Evolutionary conservation across 2,888 invertebrate genomes (phyloP), one percentile per base, ranked within the genome.

Genomic region (Lithophane ornitopus): DNA sequence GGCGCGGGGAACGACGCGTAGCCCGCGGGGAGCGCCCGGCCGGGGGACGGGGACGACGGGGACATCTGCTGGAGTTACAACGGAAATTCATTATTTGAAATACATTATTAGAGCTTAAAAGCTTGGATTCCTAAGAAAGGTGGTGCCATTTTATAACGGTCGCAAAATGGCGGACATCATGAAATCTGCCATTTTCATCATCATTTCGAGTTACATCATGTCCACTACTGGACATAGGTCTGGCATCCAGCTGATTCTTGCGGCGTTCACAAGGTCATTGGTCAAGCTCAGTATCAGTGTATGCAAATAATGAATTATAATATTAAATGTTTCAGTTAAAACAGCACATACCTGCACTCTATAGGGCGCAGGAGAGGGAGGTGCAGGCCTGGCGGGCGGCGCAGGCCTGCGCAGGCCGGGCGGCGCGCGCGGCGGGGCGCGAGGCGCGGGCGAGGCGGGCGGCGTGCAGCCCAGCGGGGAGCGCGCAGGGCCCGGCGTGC

Each of bases 401-500:
- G 94, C 93, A 89, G 34, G 34, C 34, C 34, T 34, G 34, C 34
- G 3, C 4, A 3, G 34, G 69, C 22, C 16, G 0, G n/a, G 74
- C 73, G 84, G 49, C 19, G 44, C 78, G 34, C 34, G 34, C 34
- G 34, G 69, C 22, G 12, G 0, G n/a, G 74, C 73, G 84, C 19
- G 44, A 72, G 92, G 90, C 19, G 46, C 65, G 46, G 56, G 41
- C 8, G 22, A 4, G 91, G 14, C 91, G 88, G 9, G 28, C 68
- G 90, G 90, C 3, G 91, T 34, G 94, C 93, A 89, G 52, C 86
- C 87, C 4, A 16, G 65, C 88, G 69, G 68, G 73, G 90, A 80
- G 56, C 16, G 46, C 3, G 54, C 28, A 3, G n/a, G 80, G 89
- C 81, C 77, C 88, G 89, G 78, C 34, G 76, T 73, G 85, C 87